phyloP scores from a whole-genome alignment of 2,888 invertebrate genomes.

The Prostheceraeus crozeri region DNA sequence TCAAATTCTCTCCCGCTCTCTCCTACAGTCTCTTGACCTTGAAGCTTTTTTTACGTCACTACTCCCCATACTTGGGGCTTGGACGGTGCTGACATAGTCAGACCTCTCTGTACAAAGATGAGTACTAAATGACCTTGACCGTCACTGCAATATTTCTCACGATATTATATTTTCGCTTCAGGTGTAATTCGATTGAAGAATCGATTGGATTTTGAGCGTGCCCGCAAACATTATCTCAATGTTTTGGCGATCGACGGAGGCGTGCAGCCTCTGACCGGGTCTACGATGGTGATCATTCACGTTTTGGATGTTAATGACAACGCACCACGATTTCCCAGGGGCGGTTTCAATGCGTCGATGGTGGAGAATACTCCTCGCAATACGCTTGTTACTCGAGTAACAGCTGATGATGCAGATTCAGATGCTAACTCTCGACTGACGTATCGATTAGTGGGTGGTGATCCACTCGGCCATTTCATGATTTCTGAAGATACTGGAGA shows the following conservation, averaged over 20 bases:
- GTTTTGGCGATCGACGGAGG: constrained; percentile 29
- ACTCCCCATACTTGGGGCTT: too few relatives aligned
- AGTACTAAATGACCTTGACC: too few relatives aligned
- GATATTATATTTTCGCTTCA: too few relatives aligned
- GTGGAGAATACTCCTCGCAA: constrained; percentile 5
- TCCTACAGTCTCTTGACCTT: too few relatives aligned
- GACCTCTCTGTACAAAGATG: too few relatives aligned
- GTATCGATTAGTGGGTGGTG: not conserved
- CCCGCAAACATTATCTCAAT: constrained; percentile 21
- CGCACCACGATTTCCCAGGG: constrained; percentile 15
- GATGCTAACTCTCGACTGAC: not conserved
- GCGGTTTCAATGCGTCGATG: not conserved
- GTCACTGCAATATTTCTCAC: too few relatives aligned
- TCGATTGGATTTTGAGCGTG: constrained; percentile 29
- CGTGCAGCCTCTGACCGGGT: not conserved
- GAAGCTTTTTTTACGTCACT: too few relatives aligned
- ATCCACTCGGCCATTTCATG: not conserved
- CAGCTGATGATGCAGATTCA: not conserved
- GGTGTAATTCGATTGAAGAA: too few relatives aligned
- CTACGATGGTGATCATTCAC: constrained; percentile 17
- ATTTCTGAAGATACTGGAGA: not conserved
- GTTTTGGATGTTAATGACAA: constrained; percentile 34
- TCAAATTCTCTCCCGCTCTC: too few relatives aligned
- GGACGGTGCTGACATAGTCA: too few relatives aligned
- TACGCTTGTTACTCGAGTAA: not conserved